Percentiles rank a stretch among this genome's conserved stretches.
Conservation (phyloP, 2,888 invertebrate species). For the Asteroscopus sphinx region DNA sequence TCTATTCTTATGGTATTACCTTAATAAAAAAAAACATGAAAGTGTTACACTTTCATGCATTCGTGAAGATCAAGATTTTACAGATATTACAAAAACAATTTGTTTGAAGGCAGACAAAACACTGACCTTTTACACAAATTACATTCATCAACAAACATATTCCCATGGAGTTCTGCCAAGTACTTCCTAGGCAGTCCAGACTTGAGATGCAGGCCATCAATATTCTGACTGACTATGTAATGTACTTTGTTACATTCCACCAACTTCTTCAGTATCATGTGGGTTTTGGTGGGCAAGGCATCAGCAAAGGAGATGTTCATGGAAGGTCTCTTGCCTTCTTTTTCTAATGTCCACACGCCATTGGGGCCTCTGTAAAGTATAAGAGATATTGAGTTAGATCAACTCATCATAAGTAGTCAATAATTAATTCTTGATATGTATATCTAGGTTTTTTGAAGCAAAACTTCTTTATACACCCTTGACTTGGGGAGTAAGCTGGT, state of each 20-base stretch:
- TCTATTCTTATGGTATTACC: too few species aligned
- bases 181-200: constrained; percentile 95
- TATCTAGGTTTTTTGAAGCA: too few species aligned
- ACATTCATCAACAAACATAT: constrained; percentile 99
- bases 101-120: too few species aligned
- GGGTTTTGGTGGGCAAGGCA: constrained; percentile 97
- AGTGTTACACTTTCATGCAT: too few species aligned
- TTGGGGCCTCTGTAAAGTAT: constrained; percentile 93
- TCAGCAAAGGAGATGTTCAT: constrained; percentile 96
- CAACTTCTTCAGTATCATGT: constrained; percentile 96
- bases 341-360: constrained; percentile 99
- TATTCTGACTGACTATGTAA: constrained; percentile 98
- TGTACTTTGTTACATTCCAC: constrained; percentile 92
- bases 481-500: too few species aligned
- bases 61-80: too few species aligned
- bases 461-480: too few species aligned
- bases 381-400: neutral
- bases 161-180: constrained; percentile 98
- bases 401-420: too few species aligned
- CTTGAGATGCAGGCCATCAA: constrained; percentile 98
- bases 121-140: constrained; percentile 94
- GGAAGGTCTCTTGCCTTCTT: constrained; percentile 95
- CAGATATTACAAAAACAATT: too few species aligned
- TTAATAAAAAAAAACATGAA: too few species aligned
- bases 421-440: too few species aligned